Evolutionary conservation across 2,797 vertebrate species (phyloP), one percentile per base, ranked within the genome.

Genomic region (Anguilla marmorata): DNA sequence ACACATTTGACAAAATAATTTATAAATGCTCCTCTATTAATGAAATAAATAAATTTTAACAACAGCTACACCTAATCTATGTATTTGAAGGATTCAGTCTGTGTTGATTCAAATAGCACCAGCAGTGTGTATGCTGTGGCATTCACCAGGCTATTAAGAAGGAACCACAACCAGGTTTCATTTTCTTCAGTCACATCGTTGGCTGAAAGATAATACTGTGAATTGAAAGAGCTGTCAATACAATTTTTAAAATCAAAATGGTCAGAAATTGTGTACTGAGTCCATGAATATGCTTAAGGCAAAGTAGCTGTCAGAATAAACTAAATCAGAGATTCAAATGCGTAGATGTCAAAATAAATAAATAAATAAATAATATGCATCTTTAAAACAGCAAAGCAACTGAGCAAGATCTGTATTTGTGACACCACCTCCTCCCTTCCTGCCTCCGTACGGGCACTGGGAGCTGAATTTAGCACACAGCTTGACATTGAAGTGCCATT

Each of bases 301-400:
- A 16, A 79, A 82, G 74, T 50, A 24, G 79, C 45, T 50, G 24
- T 82, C 6, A 82, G 8, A 82, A 48, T 8, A 21, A 45, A 82
- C 72, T 82, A 80, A 52, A 82, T 50, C 79, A 82, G 24, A n/a
- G 74, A 50, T 24, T n/a, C 79, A 50, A n/a, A 82, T 24, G 45
- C 24, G 24, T n/a, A 82, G 11, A 45, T n/a, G 45, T 16, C 33
- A 41, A 21, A 5, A 79, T 41, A 16, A 76, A 37, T 37, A 45
- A 79, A 79, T 41, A 6, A 41, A 79, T 5, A 37, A 41, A 45
- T 30, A 69, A 76, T 33, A 79, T 41, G 14, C 16, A 41, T 45
- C 37, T 21, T 19, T 19, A 79, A 12, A 37, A 76, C 16, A 33
- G 37, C 33, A 37, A 79, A 79, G 2, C 69, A 79, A 79, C 33